phyloP scores from a whole-genome alignment of 2,888 invertebrate genomes.

The Zonitis immaculata region DNA sequence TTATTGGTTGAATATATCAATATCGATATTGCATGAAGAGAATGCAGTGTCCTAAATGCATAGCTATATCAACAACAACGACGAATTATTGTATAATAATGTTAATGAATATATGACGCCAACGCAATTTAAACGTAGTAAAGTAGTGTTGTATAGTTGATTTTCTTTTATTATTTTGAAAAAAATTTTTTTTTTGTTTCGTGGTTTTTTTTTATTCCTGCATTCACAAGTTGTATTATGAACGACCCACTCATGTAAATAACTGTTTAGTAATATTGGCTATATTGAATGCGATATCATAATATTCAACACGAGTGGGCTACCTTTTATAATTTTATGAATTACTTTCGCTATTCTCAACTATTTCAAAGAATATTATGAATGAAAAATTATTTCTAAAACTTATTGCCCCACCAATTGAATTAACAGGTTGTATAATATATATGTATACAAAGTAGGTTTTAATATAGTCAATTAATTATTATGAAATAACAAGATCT shows the following conservation, averaged over 20 bases:
- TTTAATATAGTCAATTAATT: not conserved
- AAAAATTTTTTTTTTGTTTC: not conserved
- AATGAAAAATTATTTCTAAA: slow-evolving; percentile 21
- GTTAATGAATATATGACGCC: slow-evolving; percentile 18
- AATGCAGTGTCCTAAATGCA: slow-evolving; percentile 24
- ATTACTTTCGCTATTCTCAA: slow-evolving; percentile 28
- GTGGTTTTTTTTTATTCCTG: slow-evolving; percentile 3
- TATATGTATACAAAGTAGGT: no score
- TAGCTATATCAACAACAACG: slow-evolving; percentile 13
- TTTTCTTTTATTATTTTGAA: not conserved
- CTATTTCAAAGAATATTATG: slow-evolving; percentile 14
- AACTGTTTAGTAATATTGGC: slow-evolving; percentile 13
- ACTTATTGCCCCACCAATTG: not conserved
- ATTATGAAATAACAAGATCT: not conserved
- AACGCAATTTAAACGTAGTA: slow-evolving; percentile 12
- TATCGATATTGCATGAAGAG: slow-evolving; percentile 6
- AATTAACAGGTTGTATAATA: slow-evolving; percentile 1
- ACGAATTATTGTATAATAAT: slow-evolving; percentile 16
- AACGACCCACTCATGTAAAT: slow-evolving; percentile 11
- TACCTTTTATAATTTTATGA: slow-evolving; percentile 21
- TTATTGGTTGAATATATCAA: slow-evolving; percentile 7
- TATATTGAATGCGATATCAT: slow-evolving; percentile 9
- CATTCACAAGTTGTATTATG: slow-evolving; percentile 4
- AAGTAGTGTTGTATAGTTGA: not conserved
- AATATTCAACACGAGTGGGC: slow-evolving; percentile 21